These are phyloP conservation scores for Butastur rufipennis DNA, from an alignment of 2,113 vertebrate species.

Conservation along the genomic window DNA sequence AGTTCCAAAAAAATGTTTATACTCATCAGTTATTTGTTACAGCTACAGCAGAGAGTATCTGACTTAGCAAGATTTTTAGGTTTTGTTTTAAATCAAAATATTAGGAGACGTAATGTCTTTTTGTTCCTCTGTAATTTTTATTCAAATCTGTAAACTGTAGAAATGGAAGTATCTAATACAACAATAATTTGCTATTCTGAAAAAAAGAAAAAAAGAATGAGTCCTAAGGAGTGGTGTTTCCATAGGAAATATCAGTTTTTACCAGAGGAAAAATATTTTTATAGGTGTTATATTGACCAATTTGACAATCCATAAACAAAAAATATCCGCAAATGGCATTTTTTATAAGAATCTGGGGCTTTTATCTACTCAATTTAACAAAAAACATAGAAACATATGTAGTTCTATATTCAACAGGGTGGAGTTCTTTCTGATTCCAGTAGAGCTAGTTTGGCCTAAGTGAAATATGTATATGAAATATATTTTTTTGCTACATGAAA, in stretches of 20 bases:
- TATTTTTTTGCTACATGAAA: not conserved
- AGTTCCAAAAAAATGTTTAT: not conserved
- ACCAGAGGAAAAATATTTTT: not conserved
- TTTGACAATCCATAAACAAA: not conserved
- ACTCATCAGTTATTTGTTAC: not conserved
- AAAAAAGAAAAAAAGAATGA: not conserved
- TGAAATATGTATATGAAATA: not conserved
- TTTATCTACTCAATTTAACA: not conserved
- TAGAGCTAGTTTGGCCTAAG: not conserved
- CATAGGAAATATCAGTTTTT: not conserved
- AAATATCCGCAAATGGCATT: not conserved
- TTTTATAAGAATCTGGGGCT: not conserved
- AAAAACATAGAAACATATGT: rapidly evolving
- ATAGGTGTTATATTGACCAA: not conserved
- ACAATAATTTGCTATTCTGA: not conserved
- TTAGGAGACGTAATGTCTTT: not conserved
- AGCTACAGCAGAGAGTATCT: not conserved
- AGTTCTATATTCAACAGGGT: not conserved
- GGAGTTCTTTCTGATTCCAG: not conserved
- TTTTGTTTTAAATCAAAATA: not conserved
- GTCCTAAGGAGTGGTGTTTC: not conserved
- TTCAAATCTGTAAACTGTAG: not conserved
- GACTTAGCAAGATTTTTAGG: not conserved
- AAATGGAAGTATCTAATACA: not conserved
- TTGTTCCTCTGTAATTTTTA: not conserved